Base-by-base conservation (phyloP, 2,113 vertebrate genomes). In the Corvus hawaiiensis region DNA sequence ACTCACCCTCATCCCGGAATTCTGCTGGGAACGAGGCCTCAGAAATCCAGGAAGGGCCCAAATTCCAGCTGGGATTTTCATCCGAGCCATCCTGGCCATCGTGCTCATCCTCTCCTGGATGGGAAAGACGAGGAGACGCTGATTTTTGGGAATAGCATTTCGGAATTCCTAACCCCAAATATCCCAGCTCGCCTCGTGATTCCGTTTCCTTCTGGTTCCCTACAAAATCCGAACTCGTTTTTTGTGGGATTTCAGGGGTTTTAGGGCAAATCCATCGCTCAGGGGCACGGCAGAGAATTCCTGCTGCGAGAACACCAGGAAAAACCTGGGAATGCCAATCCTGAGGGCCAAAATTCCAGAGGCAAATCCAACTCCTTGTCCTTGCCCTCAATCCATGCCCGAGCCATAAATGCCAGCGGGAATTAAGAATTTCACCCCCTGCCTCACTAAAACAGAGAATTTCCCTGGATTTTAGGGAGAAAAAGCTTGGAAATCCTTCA, bases 171-270 rank as follows among this genome's bases (percentile, higher is more conserved):
- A 5, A 33, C 2, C 22, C 48, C 39, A 4, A 46, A 37, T 3
- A 13, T 26, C 16, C 30, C 43, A 0, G 0, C 7, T 33, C 6
- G 1, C 0, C 0, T 15, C 2, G 2, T 6, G 44, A 39, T 39
- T 23, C 30, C 5, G 0, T 22, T 51, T 24, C 35, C 7, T 51
- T 7, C 66, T 0, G 5, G 9, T 3, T 13, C 37, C 26, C 13
- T 17, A 11, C 17, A 7, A 33, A 54, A 37, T 2, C 58, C 39
- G 2, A 21, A 13, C 2, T 3, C 1, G 0, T 35, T 84, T 63
- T 63, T 54, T 32, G 33, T 44, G 81, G 56, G 37, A 32, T 72
- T 72, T 52, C 0, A 20, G 46, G 66, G 26, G 10, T 16, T 72
- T 72, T 32, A 5, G 32, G 51, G 41, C 7, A 44, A 55, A 37